Base-by-base conservation (phyloP, 2,888 invertebrate species). In the Eudasyphora cyanicolor region DNA sequence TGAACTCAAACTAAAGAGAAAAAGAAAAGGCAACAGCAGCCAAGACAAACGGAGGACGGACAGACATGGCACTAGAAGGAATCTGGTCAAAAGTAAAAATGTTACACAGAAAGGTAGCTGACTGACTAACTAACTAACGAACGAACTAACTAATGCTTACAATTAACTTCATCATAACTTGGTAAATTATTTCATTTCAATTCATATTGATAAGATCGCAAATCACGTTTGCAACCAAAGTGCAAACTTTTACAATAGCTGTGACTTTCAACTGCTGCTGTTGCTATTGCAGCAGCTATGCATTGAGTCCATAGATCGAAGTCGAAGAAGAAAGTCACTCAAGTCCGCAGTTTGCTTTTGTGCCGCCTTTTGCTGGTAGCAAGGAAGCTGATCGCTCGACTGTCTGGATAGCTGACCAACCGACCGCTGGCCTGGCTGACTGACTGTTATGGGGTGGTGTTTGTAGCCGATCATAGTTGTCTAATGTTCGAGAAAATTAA, bases 181-280 rank as follows among this genome's bases (percentile, higher is more conserved):
- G 89, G 89, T 89, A 90, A 90, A 90, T 90, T 90, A 90, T 90
- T 90, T 90, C 90, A 90, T 90, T 90, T 90, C 87, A 86, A 86
- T 87, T 85, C 89, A 88, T 86, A 88, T 88, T 89, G 90, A 90
- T 90, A 90, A 90, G 88, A 90, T 90, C 90, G 89, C 90, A 90
- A 90, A 90, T 90, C 90, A 90, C 90, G 90, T 81, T 84, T 82
- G 67, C 70, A 70, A 64, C 76, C 79, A 82, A 75, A 75, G 73
- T 57, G 75, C 64, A 70, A 74, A 76, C 62, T 45, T 45, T 64
- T n/a, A n/a, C n/a, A n/a, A n/a, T n/a, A n/a, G 14, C 57, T 49
- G 8, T 12, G 17, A n/a, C 17, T 14, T 24, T 24, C 4, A 27
- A 24, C 57, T 57, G 24, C 24, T 3, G 14, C 24, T 12, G 57